Base-by-base conservation (phyloP, 1,140 invertebrate genomes). In the Heterodera schachtii region DNA sequence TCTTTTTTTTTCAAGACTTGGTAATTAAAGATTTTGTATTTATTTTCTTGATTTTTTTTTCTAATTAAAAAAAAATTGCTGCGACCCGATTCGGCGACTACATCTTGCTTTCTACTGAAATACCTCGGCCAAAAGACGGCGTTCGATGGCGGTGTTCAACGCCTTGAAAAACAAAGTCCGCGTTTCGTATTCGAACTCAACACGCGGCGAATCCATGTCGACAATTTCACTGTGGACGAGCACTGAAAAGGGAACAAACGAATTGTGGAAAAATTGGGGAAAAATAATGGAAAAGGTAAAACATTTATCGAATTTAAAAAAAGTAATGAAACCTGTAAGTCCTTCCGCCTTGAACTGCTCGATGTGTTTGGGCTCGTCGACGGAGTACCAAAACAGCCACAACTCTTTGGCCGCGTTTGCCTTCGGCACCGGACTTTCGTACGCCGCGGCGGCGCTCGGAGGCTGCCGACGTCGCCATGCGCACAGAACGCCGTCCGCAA, bases 311-410 rank as follows among this genome's bases (percentile, higher is more conserved):
- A 52, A 52, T 52, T 52, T 52, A 52, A 8, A 11, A 52, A 52
- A 52, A 52, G 11, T 19, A 13, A 64, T 5, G 13, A 41, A 64
- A 83, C 83, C 77, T 73, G n/a, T 73, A 46, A 78, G 64, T 8
- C 75, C 83, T 7, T 75, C 41, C 19, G 21, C 11, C 41, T 80
- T 64, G 73, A 85, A 67, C 41, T 60, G 46, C 8, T 74, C 77
- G 64, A 84, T 49, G 41, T 82, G 64, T 46, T 86, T 76, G 13
- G 84, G 84, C 69, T 85, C 84, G 21, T 85, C 84, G 1, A 41
- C 44, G 52, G 81, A 67, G 75, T 87, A 86, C 85, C 85, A 86
- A 49, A 86, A 86, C 13, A 86, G 71, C 83, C 85, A 86, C 8
- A 86, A 69, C 79, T 86, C 85, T 75, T 87, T 86, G 41, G 84